Evolutionary conservation across 2,888 invertebrate genomes (phyloP).

Genomic region (Mythimna albipuncta): DNA sequence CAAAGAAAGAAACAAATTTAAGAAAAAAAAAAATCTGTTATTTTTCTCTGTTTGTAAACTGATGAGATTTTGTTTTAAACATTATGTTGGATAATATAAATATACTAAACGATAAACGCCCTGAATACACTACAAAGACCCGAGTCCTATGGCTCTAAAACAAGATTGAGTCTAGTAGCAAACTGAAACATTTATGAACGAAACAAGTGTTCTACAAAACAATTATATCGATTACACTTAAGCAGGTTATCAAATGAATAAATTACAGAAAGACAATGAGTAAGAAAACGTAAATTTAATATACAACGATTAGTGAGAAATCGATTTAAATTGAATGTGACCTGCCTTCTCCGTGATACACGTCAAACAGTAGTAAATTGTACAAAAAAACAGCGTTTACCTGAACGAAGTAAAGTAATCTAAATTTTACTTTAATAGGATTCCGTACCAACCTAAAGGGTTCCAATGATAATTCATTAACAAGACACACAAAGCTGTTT

Average conservation of each 20-base stretch:
- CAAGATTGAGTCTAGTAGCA: background rate
- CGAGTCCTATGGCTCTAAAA: background rate
- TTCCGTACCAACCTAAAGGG: background rate
- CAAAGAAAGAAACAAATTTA: too few relatives aligned
- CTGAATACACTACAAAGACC: background rate
- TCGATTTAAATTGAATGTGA: background rate
- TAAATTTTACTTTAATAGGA: background rate
- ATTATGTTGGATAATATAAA: too few relatives aligned
- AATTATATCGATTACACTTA: background rate
- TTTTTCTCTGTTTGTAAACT: too few relatives aligned
- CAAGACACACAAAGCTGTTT: too few relatives aligned
- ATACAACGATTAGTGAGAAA: background rate
- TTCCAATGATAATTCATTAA: too few relatives aligned
- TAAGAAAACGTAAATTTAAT: background rate
- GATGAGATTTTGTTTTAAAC: too few relatives aligned
- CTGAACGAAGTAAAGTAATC: background rate
- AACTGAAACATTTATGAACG: constrained; percentile 2
- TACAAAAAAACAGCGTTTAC: background rate
- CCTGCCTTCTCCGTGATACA: constrained; percentile 14
- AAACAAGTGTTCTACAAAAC: background rate
- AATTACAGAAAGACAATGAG: constrained; percentile 6
- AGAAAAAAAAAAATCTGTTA: too few relatives aligned
- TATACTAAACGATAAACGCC: background rate
- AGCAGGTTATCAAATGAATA: constrained; percentile 6
- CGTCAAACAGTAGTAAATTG: background rate